Base-by-base conservation (phyloP, 2,797 vertebrate species). In the Gadopsis bispinosus region DNA sequence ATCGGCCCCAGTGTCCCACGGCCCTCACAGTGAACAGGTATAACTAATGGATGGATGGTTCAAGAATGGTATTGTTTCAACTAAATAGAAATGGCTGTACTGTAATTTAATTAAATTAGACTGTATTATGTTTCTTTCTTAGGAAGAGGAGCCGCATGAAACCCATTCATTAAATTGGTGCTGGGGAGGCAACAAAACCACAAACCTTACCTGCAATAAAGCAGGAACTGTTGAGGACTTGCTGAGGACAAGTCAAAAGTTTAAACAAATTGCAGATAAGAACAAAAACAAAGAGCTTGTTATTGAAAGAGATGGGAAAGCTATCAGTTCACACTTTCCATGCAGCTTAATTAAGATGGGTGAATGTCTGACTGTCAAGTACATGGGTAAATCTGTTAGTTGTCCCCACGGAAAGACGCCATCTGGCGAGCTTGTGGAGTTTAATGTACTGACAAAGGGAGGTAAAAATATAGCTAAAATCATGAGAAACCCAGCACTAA, bases 371-470 rank as follows among this genome's bases (percentile, higher is more conserved):
- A 83, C 0, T 55, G 19, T 91, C 0, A 77, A 35, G 8, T 88
- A 59, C 43, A 1, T 89, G 0, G 4, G 41, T 5, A 29, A 39
- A 3, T 2, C 0, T 0, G 2, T 1, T 20, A 2, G 3, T n/a
- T n/a, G n/a, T n/a, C n/a, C n/a, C n/a, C n/a, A n/a, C n/a, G n/a
- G n/a, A n/a, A n/a, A n/a, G n/a, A n/a, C n/a, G n/a, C 11, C 13
- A 13, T 29, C 59, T 43, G 5, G 0, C 3, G 0, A 88, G 0
- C 4, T 83, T 6, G 55, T 94, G 16, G 43, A 8, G 1, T 93
- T 94, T 69, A 20, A 83, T 54, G 16, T 95, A 2, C 19, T 37
- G 7, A 64, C 63, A 51, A 78, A 0, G 11, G 91, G 91, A 58
- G 78, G 69, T 11, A 1, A 35, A 16, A 54, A 35, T 9, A 14